A percentile compares a stretch with the other conserved stretches of the same genome.
These are phyloP conservation scores for Tachysurus vachellii DNA, from an alignment of 2,113 vertebrate species.

Conservation along the genomic window DNA sequence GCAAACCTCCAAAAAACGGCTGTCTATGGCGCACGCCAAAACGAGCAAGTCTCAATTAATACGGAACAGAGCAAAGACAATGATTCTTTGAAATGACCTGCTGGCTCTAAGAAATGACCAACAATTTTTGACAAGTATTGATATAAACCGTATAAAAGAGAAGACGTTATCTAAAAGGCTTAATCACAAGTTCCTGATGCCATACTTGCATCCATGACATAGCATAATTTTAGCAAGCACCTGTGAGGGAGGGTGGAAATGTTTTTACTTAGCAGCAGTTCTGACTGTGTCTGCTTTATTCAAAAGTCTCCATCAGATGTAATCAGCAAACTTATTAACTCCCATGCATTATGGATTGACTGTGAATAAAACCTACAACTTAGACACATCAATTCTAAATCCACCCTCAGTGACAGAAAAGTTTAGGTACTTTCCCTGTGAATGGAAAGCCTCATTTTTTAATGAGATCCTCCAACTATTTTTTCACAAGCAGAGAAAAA, in stretches of 20 bases:
- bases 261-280: conserved; percentile 68
- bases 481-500: background rate
- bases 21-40: conserved; percentile 6
- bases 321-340: conserved; percentile 78
- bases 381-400: background rate
- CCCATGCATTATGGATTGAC: conserved; percentile 23
- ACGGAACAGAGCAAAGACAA: conserved; percentile 6
- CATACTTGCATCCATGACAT: background rate
- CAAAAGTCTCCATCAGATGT: conserved; percentile 77
- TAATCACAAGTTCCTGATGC: background rate
- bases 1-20: conserved; percentile 36
- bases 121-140: background rate
- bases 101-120: background rate
- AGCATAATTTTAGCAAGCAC: background rate
- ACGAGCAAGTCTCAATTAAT: conserved; percentile 6
- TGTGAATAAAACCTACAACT: background rate
- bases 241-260: conserved; percentile 42
- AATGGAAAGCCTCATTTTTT: conserved; percentile 9
- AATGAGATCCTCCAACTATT: background rate
- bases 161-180: background rate
- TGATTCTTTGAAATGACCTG: conserved; percentile 31
- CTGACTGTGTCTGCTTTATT: conserved; percentile 70
- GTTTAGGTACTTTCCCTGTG: conserved; percentile 36
- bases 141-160: background rate
- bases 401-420: background rate